Conservation (phyloP, 2,113 vertebrate genomes). For the Labeo catla region DNA sequence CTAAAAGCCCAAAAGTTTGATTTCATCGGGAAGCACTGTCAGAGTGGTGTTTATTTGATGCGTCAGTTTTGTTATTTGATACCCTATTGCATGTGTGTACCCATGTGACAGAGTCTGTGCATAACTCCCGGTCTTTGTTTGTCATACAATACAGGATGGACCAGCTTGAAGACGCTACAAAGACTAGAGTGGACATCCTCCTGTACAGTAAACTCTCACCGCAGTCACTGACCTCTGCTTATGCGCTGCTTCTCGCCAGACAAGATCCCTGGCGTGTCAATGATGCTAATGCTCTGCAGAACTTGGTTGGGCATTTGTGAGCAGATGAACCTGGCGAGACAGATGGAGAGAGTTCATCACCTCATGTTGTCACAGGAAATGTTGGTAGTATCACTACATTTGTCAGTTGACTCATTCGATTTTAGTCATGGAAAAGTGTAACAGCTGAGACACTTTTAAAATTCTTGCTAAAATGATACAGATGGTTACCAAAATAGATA, state of each 20-base stretch:
- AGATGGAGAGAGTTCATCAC: conserved; percentile 25
- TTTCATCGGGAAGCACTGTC: not conserved
- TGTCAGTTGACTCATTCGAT: not conserved
- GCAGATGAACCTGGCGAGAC: conserved; percentile 89
- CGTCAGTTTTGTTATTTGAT: conserved; percentile 2
- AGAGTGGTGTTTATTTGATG: not conserved
- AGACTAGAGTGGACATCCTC: not conserved
- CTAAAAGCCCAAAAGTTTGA: no score
- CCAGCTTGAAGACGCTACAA: not conserved
- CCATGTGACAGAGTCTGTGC: not conserved
- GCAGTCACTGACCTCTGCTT: conserved; percentile 85
- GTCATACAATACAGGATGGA: not conserved
- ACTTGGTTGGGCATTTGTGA: conserved; percentile 96
- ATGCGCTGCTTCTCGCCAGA: conserved; percentile 97
- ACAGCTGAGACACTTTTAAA: not conserved
- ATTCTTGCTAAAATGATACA: not conserved
- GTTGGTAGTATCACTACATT: not conserved
- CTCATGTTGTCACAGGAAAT: conserved; percentile 33
- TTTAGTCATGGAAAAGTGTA: not conserved
- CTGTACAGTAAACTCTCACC: not conserved
- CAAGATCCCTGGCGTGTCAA: conserved; percentile 94
- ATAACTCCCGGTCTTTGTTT: conserved; percentile 23
- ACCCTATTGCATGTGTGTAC: not conserved
- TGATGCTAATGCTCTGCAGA: conserved; percentile 95
- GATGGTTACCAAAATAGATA: not conserved